Conservation (phyloP, 2,113 vertebrate species). For the Leuciscus idus region DNA sequence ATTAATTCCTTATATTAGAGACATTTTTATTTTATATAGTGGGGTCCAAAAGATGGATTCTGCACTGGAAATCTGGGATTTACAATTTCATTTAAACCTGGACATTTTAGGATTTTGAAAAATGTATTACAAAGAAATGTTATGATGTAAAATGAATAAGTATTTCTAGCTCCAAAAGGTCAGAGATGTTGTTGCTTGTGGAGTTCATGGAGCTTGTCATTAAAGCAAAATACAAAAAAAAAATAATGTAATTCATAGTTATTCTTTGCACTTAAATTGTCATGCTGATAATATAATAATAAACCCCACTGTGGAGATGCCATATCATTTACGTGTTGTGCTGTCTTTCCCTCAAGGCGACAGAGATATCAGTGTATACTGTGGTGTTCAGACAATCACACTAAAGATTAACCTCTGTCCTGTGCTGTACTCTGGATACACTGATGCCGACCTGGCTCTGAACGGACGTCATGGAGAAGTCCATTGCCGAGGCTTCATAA, state of each 20-base stretch:
- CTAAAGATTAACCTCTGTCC: conserved; percentile 99
- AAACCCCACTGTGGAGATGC: background rate
- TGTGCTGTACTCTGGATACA: conserved; percentile 95
- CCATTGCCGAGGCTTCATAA: conserved; percentile 93
- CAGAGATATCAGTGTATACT: conserved; percentile 93
- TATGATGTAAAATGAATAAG: background rate
- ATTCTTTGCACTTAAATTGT: background rate
- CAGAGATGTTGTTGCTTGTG: background rate
- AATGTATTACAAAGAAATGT: background rate
- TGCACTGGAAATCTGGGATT: background rate
- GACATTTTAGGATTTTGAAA: background rate
- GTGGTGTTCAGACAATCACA: conserved; percentile 94
- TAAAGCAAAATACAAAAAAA: background rate
- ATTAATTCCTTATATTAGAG: too few relatives aligned
- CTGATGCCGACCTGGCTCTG: conserved; percentile 88
- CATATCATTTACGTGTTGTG: background rate
- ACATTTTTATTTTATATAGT: background rate
- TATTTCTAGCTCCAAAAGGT: background rate
- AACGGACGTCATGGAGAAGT: conserved; percentile 89
- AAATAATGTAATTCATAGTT: too few relatives aligned
- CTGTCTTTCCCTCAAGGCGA: conserved; percentile 79
- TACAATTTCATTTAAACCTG: background rate
- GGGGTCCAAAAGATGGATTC: background rate
- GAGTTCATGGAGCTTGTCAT: background rate
- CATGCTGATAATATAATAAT: background rate